phyloP scores from a whole-genome alignment of 2,888 invertebrate species.

The Amphipoea oculea region DNA sequence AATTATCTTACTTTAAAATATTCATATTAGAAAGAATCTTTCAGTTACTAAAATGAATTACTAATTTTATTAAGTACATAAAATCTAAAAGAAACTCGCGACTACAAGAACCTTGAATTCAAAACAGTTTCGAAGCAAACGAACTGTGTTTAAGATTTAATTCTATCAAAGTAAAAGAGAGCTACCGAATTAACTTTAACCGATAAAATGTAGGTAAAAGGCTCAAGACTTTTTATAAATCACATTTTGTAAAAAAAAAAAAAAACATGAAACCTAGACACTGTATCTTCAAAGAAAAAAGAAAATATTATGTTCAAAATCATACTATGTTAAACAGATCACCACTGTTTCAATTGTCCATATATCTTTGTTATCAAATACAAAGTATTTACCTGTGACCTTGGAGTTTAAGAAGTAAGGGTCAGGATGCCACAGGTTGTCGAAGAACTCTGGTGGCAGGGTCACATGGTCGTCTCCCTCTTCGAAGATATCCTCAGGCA shows the following conservation, averaged over 20 bases:
- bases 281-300: not conserved
- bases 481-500: conserved; percentile 95
- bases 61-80: not conserved
- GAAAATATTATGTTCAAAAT: not conserved
- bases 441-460: conserved; percentile 94
- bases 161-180: not conserved
- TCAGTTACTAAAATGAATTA: not conserved
- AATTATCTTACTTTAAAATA: not conserved
- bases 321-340: not conserved
- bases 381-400: conserved; percentile 92
- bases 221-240: not conserved
- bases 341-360: not conserved
- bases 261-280: not conserved
- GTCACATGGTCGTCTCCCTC: conserved; percentile 95
- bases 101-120: not conserved
- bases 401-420: conserved; percentile 96
- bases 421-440: conserved; percentile 97
- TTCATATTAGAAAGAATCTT: not conserved
- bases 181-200: not conserved
- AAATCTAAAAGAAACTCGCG: not conserved
- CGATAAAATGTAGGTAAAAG: not conserved
- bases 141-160: not conserved
- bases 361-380: no score
- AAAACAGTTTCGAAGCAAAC: not conserved
- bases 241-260: no score